Conservation (phyloP, 1,140 invertebrate genomes). For the Adelges cooleyi region DNA sequence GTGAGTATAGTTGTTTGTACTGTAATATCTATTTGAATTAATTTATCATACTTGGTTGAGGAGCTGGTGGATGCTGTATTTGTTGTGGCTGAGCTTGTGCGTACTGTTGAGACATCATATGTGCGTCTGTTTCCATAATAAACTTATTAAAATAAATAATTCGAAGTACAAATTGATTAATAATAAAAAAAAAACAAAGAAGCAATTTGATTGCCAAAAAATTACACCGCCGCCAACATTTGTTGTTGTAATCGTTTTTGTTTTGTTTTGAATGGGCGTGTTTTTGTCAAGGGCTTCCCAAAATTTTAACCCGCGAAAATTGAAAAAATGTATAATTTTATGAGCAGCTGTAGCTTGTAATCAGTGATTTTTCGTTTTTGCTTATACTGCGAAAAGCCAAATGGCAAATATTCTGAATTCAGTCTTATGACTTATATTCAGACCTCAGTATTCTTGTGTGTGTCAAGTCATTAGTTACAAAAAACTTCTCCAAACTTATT, state of each 20-base stretch:
- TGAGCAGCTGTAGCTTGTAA: too few species aligned
- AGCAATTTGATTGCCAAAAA: background rate
- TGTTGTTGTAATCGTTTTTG: slow-evolving; percentile 2
- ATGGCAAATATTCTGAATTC: too few species aligned
- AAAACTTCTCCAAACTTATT: too few species aligned
- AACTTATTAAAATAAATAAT: background rate
- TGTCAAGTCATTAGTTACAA: too few species aligned
- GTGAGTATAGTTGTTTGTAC: too few species aligned
- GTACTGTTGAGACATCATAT: slow-evolving; percentile 18
- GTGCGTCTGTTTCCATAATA: slow-evolving; percentile 17
- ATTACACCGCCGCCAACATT: slow-evolving; percentile 1
- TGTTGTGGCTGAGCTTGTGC: slow-evolving; percentile 1
- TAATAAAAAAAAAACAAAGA: background rate
- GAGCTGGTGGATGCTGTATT: slow-evolving; percentile 21
- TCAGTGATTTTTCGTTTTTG: too few species aligned
- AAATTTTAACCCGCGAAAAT: background rate
- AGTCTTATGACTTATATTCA: too few species aligned
- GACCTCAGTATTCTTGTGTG: too few species aligned
- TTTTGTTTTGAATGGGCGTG: background rate
- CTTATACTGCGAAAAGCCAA: too few species aligned
- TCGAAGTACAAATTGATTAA: background rate
- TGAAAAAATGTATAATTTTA: too few species aligned
- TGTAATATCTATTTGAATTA: too few species aligned
- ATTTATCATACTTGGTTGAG: background rate
- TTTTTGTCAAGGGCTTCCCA: slow-evolving; percentile 10